These are phyloP conservation scores for Pocota personata DNA, from an alignment of 2,888 invertebrate species.

Conservation along the genomic window DNA sequence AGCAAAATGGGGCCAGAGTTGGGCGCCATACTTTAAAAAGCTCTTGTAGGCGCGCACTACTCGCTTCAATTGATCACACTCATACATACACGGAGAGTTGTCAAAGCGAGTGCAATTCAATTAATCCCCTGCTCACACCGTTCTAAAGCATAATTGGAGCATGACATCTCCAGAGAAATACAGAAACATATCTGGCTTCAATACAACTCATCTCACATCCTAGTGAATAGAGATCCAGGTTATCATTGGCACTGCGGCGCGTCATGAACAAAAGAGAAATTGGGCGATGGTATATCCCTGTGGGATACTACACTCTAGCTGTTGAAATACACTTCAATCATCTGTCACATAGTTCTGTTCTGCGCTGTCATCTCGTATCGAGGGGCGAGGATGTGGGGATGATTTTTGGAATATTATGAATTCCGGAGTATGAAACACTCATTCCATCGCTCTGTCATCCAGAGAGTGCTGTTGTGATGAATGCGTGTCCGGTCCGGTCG, in stretches of 20 bases:
- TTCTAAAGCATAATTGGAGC: constrained; percentile 57
- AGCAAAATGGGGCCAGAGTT: constrained; percentile 35
- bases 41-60: neutral
- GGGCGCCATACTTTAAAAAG: constrained; percentile 27
- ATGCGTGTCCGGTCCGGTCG: constrained; percentile 1
- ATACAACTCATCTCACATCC: neutral
- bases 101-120: constrained; percentile 62
- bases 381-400: neutral
- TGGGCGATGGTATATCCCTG: constrained; percentile 16
- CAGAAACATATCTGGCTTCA: constrained; percentile 21
- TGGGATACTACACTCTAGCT: constrained; percentile 40
- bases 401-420: constrained; percentile 27
- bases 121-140: constrained; percentile 43
- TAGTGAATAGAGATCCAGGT: constrained; percentile 18
- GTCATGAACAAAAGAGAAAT: constrained; percentile 46
- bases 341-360: constrained; percentile 53
- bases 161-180: constrained; percentile 61
- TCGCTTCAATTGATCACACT: constrained; percentile 56
- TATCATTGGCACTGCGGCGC: constrained; percentile 34
- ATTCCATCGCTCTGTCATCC: constrained; percentile 13
- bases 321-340: constrained; percentile 54
- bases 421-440: constrained; percentile 22
- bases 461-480: neutral
- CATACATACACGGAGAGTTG: constrained; percentile 1
- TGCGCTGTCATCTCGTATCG: constrained; percentile 3